Conservation (phyloP, 2,888 invertebrate genomes). For the Synergus gifuensis region DNA sequence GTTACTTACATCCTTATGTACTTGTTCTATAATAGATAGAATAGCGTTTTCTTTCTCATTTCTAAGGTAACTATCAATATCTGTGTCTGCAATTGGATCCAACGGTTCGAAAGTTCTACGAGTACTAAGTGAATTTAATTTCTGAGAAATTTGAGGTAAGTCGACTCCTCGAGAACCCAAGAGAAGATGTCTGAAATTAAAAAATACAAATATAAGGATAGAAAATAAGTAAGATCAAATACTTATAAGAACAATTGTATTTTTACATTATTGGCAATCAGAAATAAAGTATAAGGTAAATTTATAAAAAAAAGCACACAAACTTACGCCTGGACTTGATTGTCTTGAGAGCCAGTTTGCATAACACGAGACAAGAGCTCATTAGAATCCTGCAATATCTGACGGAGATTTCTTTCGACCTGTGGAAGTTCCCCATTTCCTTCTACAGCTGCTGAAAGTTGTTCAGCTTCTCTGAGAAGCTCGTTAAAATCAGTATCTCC, state of each 20-base stretch:
- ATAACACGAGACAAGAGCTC: constrained; percentile 93
- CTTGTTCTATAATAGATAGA: constrained; percentile 93
- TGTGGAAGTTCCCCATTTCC: constrained; percentile 90
- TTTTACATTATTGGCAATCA: constrained; percentile 29
- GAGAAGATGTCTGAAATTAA: constrained; percentile 85
- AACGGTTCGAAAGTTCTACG: constrained; percentile 92
- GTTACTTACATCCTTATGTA: constrained; percentile 87
- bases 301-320: neutral
- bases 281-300: constrained; percentile 17
- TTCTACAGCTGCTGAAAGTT: constrained; percentile 92
- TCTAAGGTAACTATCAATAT: constrained; percentile 92
- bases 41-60: constrained; percentile 97
- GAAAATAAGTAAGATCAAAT: constrained; percentile 41
- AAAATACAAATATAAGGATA: constrained; percentile 30
- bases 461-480: constrained; percentile 94
- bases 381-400: constrained; percentile 94
- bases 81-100: constrained; percentile 94
- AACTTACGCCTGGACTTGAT: constrained; percentile 89
- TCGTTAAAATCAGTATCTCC: constrained; percentile 86
- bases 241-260: neutral
- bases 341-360: constrained; percentile 91
- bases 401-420: constrained; percentile 93
- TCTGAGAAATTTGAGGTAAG: constrained; percentile 94
- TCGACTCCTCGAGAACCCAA: constrained; percentile 96
- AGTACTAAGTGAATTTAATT: constrained; percentile 92